phyloP scores from a whole-genome alignment of 2,888 invertebrate genomes.

The Lathronympha strigana region DNA sequence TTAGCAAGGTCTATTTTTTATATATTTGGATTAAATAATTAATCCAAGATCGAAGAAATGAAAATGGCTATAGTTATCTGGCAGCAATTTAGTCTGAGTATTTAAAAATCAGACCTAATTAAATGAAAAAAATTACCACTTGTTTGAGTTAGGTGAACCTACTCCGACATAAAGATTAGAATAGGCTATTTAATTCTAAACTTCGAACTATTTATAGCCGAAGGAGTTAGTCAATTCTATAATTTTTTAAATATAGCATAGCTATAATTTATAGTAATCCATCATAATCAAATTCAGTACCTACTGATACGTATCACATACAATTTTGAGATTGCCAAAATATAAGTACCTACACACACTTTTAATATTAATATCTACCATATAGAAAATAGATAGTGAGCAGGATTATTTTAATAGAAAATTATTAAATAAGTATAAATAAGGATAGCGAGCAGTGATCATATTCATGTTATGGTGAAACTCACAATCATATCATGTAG shows the following conservation, averaged over 20 bases:
- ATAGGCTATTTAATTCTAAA: slow-evolving; percentile 24
- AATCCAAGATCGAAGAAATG: too few relatives aligned
- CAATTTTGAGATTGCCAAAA: slow-evolving; percentile 48
- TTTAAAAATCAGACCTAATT: slow-evolving; percentile 2
- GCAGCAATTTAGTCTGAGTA: neutral
- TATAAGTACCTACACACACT: slow-evolving; percentile 41
- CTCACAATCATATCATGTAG: slow-evolving; percentile 76
- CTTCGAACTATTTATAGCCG: slow-evolving; percentile 24
- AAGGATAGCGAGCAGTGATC: slow-evolving; percentile 36
- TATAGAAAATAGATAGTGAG: slow-evolving; percentile 33
- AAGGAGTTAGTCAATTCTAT: slow-evolving; percentile 33
- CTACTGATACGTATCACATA: slow-evolving; percentile 35
- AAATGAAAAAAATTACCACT: neutral
- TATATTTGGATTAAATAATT: neutral
- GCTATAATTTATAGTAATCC: slow-evolving; percentile 44
- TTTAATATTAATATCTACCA: slow-evolving; percentile 17
- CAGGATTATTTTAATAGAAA: slow-evolving; percentile 34
- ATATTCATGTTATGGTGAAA: slow-evolving; percentile 44
- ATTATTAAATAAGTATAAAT: slow-evolving; percentile 1
- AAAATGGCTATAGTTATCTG: too few relatives aligned
- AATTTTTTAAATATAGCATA: slow-evolving; percentile 46
- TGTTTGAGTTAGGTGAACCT: slow-evolving; percentile 3
- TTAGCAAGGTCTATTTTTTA: neutral
- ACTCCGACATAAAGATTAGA: slow-evolving; percentile 2
- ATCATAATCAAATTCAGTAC: slow-evolving; percentile 41